These are phyloP conservation scores for Vanessa atalanta DNA, from an alignment of 1,140 invertebrate species.

Conservation along the genomic window DNA sequence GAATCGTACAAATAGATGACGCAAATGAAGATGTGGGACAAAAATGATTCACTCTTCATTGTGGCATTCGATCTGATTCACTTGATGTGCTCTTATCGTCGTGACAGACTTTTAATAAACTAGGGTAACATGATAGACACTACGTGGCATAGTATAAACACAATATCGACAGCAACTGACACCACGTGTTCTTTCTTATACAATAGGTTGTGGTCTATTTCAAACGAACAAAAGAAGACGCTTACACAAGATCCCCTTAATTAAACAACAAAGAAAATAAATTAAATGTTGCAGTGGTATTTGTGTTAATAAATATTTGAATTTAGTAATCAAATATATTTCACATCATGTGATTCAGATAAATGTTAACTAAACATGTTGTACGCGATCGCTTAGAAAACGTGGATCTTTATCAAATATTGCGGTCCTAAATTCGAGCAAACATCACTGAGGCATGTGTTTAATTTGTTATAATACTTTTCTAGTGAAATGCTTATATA, in stretches of 20 bases:
- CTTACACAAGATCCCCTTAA: slow-evolving; percentile 24
- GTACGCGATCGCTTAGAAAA: no score
- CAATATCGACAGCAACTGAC: slow-evolving; percentile 23
- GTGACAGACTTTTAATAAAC: slow-evolving; percentile 27
- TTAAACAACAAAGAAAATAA: slow-evolving; percentile 17
- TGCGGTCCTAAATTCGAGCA: no score
- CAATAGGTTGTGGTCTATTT: slow-evolving; percentile 36
- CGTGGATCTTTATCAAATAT: no score
- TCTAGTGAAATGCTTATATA: no score
- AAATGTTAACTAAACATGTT: no score
- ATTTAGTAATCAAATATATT: not conserved
- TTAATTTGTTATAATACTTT: no score
- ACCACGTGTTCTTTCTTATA: slow-evolving; percentile 26
- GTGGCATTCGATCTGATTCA: slow-evolving; percentile 22
- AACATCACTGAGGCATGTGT: no score
- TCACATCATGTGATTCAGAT: no score
- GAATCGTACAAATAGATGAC: slow-evolving; percentile 12
- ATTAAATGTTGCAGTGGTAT: not conserved
- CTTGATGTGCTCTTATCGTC: slow-evolving; percentile 28
- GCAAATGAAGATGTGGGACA: slow-evolving; percentile 9
- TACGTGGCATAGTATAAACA: slow-evolving; percentile 17
- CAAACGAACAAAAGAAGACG: slow-evolving; percentile 28
- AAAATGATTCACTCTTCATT: not conserved
- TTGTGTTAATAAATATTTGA: not conserved
- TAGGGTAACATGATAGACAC: slow-evolving; percentile 45